These are phyloP conservation scores for Poecilobothrus nobilitatus DNA, from an alignment of 2,888 invertebrate genomes.

Conservation along the genomic window DNA sequence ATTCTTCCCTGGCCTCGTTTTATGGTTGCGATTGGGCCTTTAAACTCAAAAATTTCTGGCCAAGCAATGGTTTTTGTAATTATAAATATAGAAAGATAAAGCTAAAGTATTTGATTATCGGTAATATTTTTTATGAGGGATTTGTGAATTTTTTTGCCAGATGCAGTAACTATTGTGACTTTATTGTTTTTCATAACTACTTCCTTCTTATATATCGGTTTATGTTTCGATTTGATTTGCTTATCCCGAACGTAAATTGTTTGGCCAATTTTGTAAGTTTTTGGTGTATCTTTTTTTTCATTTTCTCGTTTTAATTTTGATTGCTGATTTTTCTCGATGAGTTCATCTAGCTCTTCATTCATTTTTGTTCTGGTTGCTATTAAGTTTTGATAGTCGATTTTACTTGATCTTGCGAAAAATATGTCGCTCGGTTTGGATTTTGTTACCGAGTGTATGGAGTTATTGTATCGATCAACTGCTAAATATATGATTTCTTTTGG, in stretches of 20 bases:
- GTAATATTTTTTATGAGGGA: conserved; percentile 17
- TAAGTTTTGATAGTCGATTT: conserved; percentile 23
- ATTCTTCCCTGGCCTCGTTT: conserved; percentile 9
- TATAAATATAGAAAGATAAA: background rate
- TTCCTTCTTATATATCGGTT: conserved; percentile 17
- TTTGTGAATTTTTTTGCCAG: conserved; percentile 18
- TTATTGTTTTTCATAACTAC: too few relatives aligned
- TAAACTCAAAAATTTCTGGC: background rate
- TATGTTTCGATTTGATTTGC: conserved; percentile 12
- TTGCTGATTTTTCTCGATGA: conserved; percentile 22
- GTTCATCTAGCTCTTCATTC: too few relatives aligned
- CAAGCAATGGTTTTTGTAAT: background rate
- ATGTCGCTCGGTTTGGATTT: conserved; percentile 21
- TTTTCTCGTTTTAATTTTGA: conserved; percentile 17
- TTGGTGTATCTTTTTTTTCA: conserved; percentile 17
- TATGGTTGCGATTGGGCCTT: background rate
- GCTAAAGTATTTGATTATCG: background rate
- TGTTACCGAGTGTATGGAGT: conserved; percentile 20
- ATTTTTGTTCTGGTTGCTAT: conserved; percentile 20
- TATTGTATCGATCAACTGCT: conserved; percentile 19
- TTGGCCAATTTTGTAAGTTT: conserved; percentile 16
- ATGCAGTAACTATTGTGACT: too few relatives aligned
- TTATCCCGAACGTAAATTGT: conserved; percentile 20
- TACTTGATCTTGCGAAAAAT: conserved; percentile 23
- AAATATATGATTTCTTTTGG: conserved; percentile 12